phyloP scores from a whole-genome alignment of 2,888 invertebrate species.

The Nomada lathburiana region DNA sequence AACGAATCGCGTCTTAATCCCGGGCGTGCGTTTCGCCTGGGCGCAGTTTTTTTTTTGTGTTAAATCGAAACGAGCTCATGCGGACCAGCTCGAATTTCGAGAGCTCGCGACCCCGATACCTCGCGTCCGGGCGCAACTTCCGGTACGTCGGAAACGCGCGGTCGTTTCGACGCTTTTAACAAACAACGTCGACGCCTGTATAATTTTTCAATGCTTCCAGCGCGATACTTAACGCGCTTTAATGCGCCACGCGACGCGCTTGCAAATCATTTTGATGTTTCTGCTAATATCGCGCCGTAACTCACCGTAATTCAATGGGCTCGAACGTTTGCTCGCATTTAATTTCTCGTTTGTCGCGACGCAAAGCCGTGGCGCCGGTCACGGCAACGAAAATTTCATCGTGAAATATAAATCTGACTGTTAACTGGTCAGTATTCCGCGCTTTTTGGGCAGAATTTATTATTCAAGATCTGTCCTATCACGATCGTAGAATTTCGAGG shows the following conservation, averaged over 20 bases:
- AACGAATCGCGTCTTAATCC: constrained; percentile 34
- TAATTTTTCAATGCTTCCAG: constrained; percentile 15
- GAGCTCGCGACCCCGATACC: background rate
- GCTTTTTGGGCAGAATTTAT: constrained; percentile 35
- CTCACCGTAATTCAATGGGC: constrained; percentile 41
- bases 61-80: background rate
- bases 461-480: constrained; percentile 37
- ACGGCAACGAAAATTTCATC: constrained; percentile 29
- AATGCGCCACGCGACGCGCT: constrained; percentile 11
- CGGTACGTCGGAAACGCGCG: background rate
- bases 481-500: background rate
- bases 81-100: background rate
- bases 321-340: constrained; percentile 45
- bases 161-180: constrained; percentile 2
- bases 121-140: background rate
- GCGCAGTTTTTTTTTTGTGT: too few relatives aligned
- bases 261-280: constrained; percentile 42
- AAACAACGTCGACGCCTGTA: background rate
- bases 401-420: constrained; percentile 42
- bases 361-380: constrained; percentile 40
- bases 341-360: constrained; percentile 56
- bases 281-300: constrained; percentile 40
- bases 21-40: background rate
- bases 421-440: constrained; percentile 32
- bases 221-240: constrained; percentile 14